Evolutionary conservation across 2,888 invertebrate genomes (phyloP).

Genomic region (Xanthorhoe spadicearia): DNA sequence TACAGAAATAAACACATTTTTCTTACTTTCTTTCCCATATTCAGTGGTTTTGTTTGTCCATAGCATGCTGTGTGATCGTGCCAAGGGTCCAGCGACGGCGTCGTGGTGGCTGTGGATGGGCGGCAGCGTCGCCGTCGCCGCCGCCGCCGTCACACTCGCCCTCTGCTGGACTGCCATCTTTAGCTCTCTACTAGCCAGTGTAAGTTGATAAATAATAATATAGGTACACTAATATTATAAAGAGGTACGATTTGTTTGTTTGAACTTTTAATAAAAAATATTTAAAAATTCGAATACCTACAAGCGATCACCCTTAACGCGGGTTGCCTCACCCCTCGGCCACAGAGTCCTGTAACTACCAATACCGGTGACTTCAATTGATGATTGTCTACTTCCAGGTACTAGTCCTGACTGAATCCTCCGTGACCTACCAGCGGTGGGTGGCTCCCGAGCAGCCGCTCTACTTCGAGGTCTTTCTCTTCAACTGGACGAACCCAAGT

Average conservation of each 20-base stretch:
- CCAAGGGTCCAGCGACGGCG: not conserved
- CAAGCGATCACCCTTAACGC: no score
- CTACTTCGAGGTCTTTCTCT: constrained; percentile 88
- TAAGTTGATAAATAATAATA: constrained; percentile 3
- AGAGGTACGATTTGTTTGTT: no score
- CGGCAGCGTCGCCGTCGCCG: constrained; percentile 11
- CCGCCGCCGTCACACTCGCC: constrained; percentile 6
- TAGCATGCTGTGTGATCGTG: constrained; percentile 15
- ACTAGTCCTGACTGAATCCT: constrained; percentile 86
- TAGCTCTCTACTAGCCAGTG: constrained; percentile 21
- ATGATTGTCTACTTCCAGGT: constrained; percentile 74
- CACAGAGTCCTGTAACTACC: no score
- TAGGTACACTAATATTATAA: no score
- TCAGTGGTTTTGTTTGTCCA: not conserved
- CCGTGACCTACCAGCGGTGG: constrained; percentile 89
- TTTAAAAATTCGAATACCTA: no score
- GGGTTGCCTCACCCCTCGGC: no score
- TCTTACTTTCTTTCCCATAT: no score
- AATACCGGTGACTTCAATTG: no score
- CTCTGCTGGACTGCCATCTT: constrained; percentile 23
- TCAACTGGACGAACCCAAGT: constrained; percentile 92
- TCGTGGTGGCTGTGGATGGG: constrained; percentile 36
- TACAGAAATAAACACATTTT: no score
- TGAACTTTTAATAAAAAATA: no score
- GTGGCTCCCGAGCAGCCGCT: constrained; percentile 86